Evolutionary conservation across 2,888 invertebrate species (phyloP), one percentile per base, ranked within the genome.

Genomic region (Diabrotica balteata): DNA sequence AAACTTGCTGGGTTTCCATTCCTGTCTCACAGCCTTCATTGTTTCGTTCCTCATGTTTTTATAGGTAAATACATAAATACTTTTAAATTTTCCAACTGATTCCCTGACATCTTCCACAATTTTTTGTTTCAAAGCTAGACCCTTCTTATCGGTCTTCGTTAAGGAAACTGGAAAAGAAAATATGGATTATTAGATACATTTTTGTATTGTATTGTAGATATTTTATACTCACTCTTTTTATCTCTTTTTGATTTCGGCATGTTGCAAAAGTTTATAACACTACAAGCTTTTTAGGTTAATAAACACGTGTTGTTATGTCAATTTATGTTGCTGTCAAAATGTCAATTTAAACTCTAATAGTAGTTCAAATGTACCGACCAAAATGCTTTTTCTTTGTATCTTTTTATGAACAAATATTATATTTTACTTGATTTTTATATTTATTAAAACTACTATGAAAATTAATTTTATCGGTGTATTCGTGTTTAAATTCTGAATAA

Each of bases 231-330:
- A 96, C 96, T 89, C 88, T 95, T 96, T n/a, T 95, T 95, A 86
- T 96, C 96, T 76, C 96, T 88, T 84, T 95, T 97, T 11, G 96
- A 95, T 84, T 92, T 93, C 44, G 96, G 96, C 97, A 97, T 96
- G 78, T 59, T 67, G 60, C 17, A 32, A 46, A 51, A 11, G 10
- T 61, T 50, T 49, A 55, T 17, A 17, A 17, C 45, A 51, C 7
- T 10, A 51, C 11, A 46, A 8, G 46, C 9, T 49, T 60, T 60
- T 7, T 49, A 66, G 66, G 55, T 61, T 66, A 62, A 46, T 45
- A 17, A 17, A 60, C 53, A 54, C 59, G 60, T 66, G 60, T 46
- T 46, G 45, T 66, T 61, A 49, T 45, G 53, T 55, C 50, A 50
- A 42, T 10, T 43, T 42, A 51, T 8, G 60, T 32, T 22, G 7